phyloP scores from a whole-genome alignment of 2,888 invertebrate species.

The Cordilura impudica region DNA sequence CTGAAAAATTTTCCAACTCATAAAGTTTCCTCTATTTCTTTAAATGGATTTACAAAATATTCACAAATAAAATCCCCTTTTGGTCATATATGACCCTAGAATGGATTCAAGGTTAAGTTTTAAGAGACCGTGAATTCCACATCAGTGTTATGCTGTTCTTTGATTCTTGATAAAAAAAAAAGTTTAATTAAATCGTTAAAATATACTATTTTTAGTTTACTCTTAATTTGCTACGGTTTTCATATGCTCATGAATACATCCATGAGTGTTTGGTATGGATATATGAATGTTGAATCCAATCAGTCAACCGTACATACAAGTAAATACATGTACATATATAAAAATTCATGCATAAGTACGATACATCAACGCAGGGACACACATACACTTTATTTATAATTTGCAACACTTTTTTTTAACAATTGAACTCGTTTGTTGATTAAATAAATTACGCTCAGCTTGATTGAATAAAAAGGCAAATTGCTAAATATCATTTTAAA shows the following conservation, averaged over 20 bases:
- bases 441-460: slow-evolving; percentile 47
- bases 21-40: too few species aligned
- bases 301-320: not conserved
- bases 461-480: slow-evolving; percentile 39
- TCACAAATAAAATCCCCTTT: too few species aligned
- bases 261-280: too few species aligned
- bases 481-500: too few species aligned
- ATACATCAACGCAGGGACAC: not conserved
- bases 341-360: not conserved
- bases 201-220: slow-evolving; percentile 34
- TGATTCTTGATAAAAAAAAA: slow-evolving; percentile 4
- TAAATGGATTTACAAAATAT: too few species aligned
- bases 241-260: not conserved
- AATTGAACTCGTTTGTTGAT: slow-evolving; percentile 49
- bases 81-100: too few species aligned
- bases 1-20: too few species aligned
- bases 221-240: slow-evolving; percentile 26
- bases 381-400: slow-evolving; percentile 22
- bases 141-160: too few species aligned
- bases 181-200: slow-evolving; percentile 32
- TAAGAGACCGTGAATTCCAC: too few species aligned
- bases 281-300: not conserved
- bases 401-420: slow-evolving; percentile 40
- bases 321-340: not conserved
- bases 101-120: too few species aligned